Percentiles rank a stretch among this genome's conserved stretches.
These are phyloP conservation scores for Cenopis cana DNA, from an alignment of 2,888 invertebrate species.

Conservation along the genomic window DNA sequence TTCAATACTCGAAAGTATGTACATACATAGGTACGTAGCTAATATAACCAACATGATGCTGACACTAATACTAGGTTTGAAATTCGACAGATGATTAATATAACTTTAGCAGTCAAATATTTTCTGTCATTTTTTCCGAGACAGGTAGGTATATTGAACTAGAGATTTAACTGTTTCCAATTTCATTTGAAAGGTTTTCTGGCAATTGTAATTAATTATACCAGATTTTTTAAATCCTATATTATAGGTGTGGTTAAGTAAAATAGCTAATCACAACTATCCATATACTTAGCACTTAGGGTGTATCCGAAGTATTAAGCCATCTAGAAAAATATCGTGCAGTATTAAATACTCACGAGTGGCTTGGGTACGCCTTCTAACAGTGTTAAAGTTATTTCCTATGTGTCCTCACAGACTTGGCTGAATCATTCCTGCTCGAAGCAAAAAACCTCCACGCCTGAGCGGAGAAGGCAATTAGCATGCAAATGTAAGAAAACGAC, in stretches of 20 bases:
- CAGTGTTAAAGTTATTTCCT: conserved; percentile 5
- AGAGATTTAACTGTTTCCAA: background rate
- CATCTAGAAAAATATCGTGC: background rate
- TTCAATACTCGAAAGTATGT: background rate
- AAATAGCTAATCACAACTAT: too few relatives aligned
- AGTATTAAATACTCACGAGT: background rate
- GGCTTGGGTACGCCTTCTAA: background rate
- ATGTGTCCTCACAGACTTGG: conserved; percentile 53
- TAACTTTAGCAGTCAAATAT: background rate
- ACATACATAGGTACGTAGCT: background rate
- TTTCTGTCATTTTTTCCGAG: background rate
- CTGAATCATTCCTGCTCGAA: conserved; percentile 69
- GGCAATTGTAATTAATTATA: too few relatives aligned
- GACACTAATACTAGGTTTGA: background rate
- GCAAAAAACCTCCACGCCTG: conserved; percentile 65
- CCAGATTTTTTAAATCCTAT: too few relatives aligned
- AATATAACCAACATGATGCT: background rate
- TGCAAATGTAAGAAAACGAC: conserved; percentile 85
- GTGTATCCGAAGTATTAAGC: background rate
- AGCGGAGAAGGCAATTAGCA: conserved; percentile 78
- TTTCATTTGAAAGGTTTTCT: background rate
- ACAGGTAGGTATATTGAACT: background rate
- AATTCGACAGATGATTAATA: background rate
- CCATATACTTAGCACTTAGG: background rate
- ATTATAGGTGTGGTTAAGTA: too few relatives aligned